Base-by-base conservation (phyloP, 37 sponge, comb jelly and placozoan species). In the Chondrosia reniformis region DNA sequence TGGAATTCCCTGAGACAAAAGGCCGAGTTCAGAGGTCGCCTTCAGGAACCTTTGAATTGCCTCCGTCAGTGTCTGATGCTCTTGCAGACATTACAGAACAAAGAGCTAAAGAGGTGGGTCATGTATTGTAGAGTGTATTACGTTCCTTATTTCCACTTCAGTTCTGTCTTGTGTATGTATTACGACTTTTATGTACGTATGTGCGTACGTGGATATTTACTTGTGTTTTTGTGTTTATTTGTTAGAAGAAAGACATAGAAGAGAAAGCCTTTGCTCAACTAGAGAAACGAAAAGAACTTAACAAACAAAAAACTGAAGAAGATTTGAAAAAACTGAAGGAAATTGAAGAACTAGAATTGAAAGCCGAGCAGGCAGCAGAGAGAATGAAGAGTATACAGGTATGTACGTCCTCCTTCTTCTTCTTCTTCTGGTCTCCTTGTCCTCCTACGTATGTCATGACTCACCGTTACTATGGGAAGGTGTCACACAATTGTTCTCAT, bases 41-140 rank as follows among this genome's bases (percentile, higher is more conserved):
- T 39, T 69, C 72, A 25, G 72, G 72, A 38, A 66, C 67, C 36
- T 69, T 69, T 69, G 72, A 69, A 44, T 44, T 69, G 43, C 72
- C 72, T 34, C 72, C 72, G 9, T 41, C 39, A 25, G 72, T 25
- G 1, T 69, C 72, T 39, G 10, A 39, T 69, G 44, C 17, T 19
- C 15, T 69, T 39, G 41, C 72, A 36, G 42, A 41, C 19, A 25
- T 69, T 19, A 41, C 39, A 1, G 41, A 69, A 44, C n/a, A 69
- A 34, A 69, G 39, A 44, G 72, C 39, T 21, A 13, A 40, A 25
- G 42, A 43, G 72, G 72, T 69, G 72, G n/a, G 72, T 15, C n/a
- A n/a, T n/a, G n/a, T n/a, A n/a, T n/a, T n/a, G n/a, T n/a, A n/a
- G n/a, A n/a, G n/a, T n/a, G n/a, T n/a, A n/a, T n/a, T n/a, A n/a